Conservation (phyloP, 2,888 invertebrate genomes). For the Siphonodentalium dalli region DNA sequence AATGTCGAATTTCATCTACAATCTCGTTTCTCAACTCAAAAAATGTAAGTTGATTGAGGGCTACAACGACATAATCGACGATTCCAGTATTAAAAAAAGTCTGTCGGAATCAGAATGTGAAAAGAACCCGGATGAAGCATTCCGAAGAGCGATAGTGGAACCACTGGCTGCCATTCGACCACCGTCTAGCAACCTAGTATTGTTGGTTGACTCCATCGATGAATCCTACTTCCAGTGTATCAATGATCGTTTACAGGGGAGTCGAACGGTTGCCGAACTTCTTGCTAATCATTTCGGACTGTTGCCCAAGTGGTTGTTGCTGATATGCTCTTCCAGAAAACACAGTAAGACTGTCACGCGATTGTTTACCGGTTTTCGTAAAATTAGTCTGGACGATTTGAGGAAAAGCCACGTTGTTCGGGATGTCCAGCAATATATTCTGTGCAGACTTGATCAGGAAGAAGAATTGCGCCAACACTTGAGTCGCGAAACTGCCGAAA, state of each 20-base stretch:
- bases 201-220: slow-evolving; percentile 92
- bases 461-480: slow-evolving; percentile 87
- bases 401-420: slow-evolving; percentile 82
- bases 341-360: slow-evolving; percentile 80
- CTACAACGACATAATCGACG: slow-evolving; percentile 67
- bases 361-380: slow-evolving; percentile 81
- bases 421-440: slow-evolving; percentile 94
- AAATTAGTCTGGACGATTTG: slow-evolving; percentile 88
- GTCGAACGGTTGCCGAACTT: slow-evolving; percentile 71
- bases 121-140: slow-evolving; percentile 87
- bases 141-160: slow-evolving; percentile 85
- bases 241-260: slow-evolving; percentile 46
- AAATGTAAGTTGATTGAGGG: slow-evolving; percentile 50
- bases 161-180: slow-evolving; percentile 86
- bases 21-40: slow-evolving; percentile 73
- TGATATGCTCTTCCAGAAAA: slow-evolving; percentile 83
- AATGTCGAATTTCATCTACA: slow-evolving; percentile 79
- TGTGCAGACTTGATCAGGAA: slow-evolving; percentile 84
- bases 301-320: slow-evolving; percentile 90
- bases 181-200: slow-evolving; percentile 79
- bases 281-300: slow-evolving; percentile 88
- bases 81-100: slow-evolving; percentile 77
- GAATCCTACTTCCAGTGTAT: slow-evolving; percentile 69
- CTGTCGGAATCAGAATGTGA: slow-evolving; percentile 81
- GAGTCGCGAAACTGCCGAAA: slow-evolving; percentile 90